Evolutionary conservation across 2,888 invertebrate species (phyloP), one percentile per base, ranked within the genome.

Genomic region (Odontocerum albicorne): DNA sequence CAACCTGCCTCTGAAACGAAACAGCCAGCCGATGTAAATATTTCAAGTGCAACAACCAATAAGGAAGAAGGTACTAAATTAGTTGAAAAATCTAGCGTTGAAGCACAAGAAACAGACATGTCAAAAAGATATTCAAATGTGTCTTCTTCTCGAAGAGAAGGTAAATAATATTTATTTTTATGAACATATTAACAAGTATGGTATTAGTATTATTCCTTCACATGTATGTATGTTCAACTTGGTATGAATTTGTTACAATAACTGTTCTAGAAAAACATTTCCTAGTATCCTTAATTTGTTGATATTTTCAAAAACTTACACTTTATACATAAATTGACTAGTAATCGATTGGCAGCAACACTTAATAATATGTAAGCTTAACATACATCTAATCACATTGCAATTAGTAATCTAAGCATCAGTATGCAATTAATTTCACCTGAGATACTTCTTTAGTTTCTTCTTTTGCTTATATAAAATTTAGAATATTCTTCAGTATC

Each of bases 131-230:
- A 80, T 66, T 71, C 74, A 60, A 80, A 80, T 72, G 78, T 81
- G 69, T 83, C 83, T 66, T 79, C 83, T 67, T 81, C 79, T 72
- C 76, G 79, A 43, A 77, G 82, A 66, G 83, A 84, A 79, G 82
- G 84, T 83, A 69, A 68, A 66, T 31, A 31, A n/a, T n/a, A n/a
- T n/a, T n/a, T n/a, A n/a, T n/a, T n/a, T n/a, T n/a, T 38, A n/a
- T n/a, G n/a, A n/a, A n/a, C n/a, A n/a, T n/a, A n/a, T n/a, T n/a
- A n/a, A n/a, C n/a, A n/a, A n/a, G n/a, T n/a, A n/a, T n/a, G n/a
- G n/a, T n/a, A n/a, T n/a, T n/a, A n/a, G n/a, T n/a, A n/a, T n/a
- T n/a, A n/a, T n/a, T n/a, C n/a, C n/a, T n/a, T n/a, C n/a, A n/a
- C n/a, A n/a, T n/a, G n/a, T n/a, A n/a, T n/a, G n/a, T n/a, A n/a